Evolutionary conservation across 2,888 invertebrate genomes (phyloP), one percentile per base, ranked within the genome.

Genomic region (Agriopis aurantiaria): DNA sequence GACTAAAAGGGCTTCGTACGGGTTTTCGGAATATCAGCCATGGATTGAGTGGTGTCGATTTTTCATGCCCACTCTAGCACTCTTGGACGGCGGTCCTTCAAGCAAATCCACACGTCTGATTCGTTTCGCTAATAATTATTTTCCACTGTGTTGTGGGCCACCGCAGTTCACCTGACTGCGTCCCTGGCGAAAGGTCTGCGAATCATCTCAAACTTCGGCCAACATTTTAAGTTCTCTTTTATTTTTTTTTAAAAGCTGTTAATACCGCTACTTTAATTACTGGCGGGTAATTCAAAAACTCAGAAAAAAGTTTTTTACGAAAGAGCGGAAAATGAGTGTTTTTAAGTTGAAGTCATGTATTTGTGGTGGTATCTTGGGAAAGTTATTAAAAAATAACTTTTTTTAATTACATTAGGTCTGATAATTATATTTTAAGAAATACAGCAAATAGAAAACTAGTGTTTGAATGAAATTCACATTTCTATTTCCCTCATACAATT

Each of bases 311-410:
- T 45, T 60, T 51, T 12, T 14, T 8, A 40, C 40, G 45, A 17
- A 53, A 49, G 41, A 46, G 52, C 40, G 65, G 56, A 56, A 46
- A 45, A 57, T 43, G 49, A 8, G 52, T 48, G 10, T 59, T 74
- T 74, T 66, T 49, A 58, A 64, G 64, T 59, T 57, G 56, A 23
- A 53, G 45, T 48, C 48, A 33, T 63, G 51, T 68, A 69, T 68
- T 65, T 65, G 62, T 65, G 46, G 48, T 43, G 46, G 40, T 68
- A 55, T 69, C 49, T 69, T 65, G 45, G 23, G 45, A 55, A 71
- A 55, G 59, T 59, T 69, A 69, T 65, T 58, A 46, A 49, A 65
- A 74, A 71, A 69, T 67, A 65, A 59, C 17, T 73, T 66, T n/a
- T n/a, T n/a, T n/a, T n/a, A n/a, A n/a, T n/a, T 63, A 49, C 41